Evolutionary conservation across 2,113 vertebrate genomes (phyloP), one percentile per base, ranked within the genome.

Genomic region (Larimichthys crocea): DNA sequence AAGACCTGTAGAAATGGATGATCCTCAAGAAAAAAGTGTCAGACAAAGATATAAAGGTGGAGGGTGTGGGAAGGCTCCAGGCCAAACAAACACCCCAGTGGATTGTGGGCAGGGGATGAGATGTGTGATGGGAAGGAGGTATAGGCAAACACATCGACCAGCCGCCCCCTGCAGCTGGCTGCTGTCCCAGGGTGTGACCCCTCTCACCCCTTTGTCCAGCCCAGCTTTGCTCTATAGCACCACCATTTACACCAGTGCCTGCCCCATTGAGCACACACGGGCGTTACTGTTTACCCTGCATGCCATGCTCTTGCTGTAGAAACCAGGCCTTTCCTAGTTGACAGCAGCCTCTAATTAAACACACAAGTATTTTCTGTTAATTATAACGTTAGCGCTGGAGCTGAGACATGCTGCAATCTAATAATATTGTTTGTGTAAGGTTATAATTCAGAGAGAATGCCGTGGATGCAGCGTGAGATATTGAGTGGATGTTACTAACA

Each of bases 111-210:
- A 70, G 50, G n/a, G 49, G 46, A 50, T 0, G 4, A 49, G 68
- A 77, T 74, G 81, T 63, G 77, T 15, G 49, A 46, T 42, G 26
- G 55, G 61, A 72, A 80, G 74, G 74, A 88, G 76, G 66, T 56
- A 35, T 10, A 62, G 44, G 83, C 75, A 93, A 94, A 94, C 87
- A 93, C 62, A n/a, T 1, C 10, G 44, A 22, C 63, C 57, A 53
- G 16, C 68, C 35, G 40, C 84, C 84, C 84, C 80, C 76, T 83
- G 86, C 91, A 94, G 89, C 86, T 93, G 93, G 86, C 87, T 50
- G 67, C 40, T 29, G 71, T 91, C 83, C 87, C 91, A 91, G 86
- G 89, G 86, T 87, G 79, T 84, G 86, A 88, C 83, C 88, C 80
- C 60, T 1, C 64, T 71, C 66, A 71, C 75, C 74, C 68, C 11